These are phyloP conservation scores for Parthenolecanium corni DNA, from an alignment of 2,888 invertebrate genomes.

Conservation along the genomic window DNA sequence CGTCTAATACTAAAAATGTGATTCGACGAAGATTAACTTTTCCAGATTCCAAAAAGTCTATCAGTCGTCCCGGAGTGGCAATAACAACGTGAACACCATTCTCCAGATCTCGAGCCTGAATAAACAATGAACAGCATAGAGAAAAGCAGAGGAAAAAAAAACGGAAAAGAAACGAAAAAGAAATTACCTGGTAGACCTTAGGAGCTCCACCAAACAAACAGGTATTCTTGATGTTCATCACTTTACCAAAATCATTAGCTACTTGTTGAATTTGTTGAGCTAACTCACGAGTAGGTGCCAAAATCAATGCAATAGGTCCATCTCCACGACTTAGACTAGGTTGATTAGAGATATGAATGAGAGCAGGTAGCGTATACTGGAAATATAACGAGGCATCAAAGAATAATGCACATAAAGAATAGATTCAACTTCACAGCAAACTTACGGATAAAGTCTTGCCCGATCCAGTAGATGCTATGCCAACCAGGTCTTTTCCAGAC, in stretches of 20 bases:
- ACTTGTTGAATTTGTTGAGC: conserved; percentile 90
- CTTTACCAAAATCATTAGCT: conserved; percentile 80
- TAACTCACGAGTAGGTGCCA: conserved; percentile 80
- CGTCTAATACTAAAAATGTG: conserved; percentile 80
- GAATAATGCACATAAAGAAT: background rate
- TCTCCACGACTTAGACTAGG: conserved; percentile 73
- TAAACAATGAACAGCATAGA: background rate
- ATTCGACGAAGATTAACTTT: conserved; percentile 61
- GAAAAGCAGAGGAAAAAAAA: background rate
- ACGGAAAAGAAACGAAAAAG: background rate
- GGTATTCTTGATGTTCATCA: conserved; percentile 76
- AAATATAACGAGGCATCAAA: conserved; percentile 16
- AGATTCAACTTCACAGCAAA: conserved; percentile 17
- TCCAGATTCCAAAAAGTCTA: conserved; percentile 81
- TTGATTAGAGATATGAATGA: conserved; percentile 89
- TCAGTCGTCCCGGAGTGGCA: conserved; percentile 88
- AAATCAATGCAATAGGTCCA: conserved; percentile 81
- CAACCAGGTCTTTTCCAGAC: conserved; percentile 84
- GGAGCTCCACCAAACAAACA: conserved; percentile 98
- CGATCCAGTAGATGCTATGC: conserved; percentile 89
- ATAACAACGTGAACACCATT: conserved; percentile 89
- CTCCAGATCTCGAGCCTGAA: conserved; percentile 44
- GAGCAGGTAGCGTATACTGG: conserved; percentile 74
- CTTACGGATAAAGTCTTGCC: conserved; percentile 70
- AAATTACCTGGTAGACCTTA: conserved; percentile 71